phyloP scores from a whole-genome alignment of 2,113 vertebrate genomes.

The Onychostoma macrolepis region DNA sequence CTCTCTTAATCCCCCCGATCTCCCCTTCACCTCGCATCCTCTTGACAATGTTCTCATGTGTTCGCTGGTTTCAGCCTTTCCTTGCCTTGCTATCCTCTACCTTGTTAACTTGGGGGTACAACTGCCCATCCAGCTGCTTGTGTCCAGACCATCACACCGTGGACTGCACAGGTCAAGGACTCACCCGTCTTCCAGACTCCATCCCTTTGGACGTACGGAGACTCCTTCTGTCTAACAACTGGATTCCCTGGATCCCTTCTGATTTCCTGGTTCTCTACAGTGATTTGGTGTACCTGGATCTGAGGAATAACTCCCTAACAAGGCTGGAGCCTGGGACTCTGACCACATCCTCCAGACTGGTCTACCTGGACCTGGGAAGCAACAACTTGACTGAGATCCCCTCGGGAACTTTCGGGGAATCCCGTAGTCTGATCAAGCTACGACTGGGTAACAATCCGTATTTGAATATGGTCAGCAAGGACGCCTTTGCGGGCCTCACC shows the following conservation, averaged over 20 bases:
- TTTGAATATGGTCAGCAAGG: slow-evolving; percentile 87
- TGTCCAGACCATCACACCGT: slow-evolving; percentile 91
- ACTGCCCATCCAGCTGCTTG: slow-evolving; percentile 85
- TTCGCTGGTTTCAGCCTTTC: slow-evolving; percentile 72
- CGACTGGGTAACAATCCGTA: slow-evolving; percentile 89
- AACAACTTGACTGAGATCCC: slow-evolving; percentile 93
- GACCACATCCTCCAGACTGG: slow-evolving; percentile 89
- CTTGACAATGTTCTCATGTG: slow-evolving; percentile 77
- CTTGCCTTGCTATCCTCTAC: slow-evolving; percentile 72
- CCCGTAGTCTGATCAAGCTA: slow-evolving; percentile 88
- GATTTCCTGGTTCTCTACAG: slow-evolving; percentile 96
- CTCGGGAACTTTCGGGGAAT: slow-evolving; percentile 87
- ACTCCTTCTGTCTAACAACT: slow-evolving; percentile 91
- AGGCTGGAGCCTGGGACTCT: slow-evolving; percentile 90
- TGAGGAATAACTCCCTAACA: slow-evolving; percentile 92
- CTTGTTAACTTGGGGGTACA: slow-evolving; percentile 69
- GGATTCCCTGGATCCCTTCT: slow-evolving; percentile 88
- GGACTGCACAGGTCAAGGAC: slow-evolving; percentile 86
- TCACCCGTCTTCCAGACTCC: slow-evolving; percentile 86
- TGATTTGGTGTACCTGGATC: slow-evolving; percentile 94
- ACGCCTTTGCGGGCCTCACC: slow-evolving; percentile 89
- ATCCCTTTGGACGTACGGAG: slow-evolving; percentile 94
- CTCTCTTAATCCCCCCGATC: slow-evolving; percentile 56
- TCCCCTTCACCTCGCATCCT: slow-evolving; percentile 53
- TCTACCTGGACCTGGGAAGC: slow-evolving; percentile 93